Base-by-base conservation (phyloP, 2,888 invertebrate genomes). In the Amphipyra tragopoginis region DNA sequence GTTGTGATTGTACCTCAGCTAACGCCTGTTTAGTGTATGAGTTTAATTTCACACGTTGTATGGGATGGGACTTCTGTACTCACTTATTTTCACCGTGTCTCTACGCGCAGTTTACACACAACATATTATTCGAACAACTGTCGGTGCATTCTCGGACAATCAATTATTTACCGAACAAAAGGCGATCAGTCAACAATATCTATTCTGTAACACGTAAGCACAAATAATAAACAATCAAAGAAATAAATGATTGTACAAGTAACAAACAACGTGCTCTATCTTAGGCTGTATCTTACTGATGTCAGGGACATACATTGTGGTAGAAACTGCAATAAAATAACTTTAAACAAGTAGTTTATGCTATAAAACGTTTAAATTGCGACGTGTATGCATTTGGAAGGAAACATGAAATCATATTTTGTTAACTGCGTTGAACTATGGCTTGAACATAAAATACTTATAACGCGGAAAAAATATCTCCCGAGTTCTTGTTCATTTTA, bases 91-190 rank as follows among this genome's bases (percentile, higher is more conserved):
- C 15, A n/a, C 34, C 29, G 39, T 29, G 5, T 33, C 29, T 29
- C 15, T 29, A 14, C n/a, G 45, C 33, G 44, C 21, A 15, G 14
- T 26, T 15, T 34, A 13, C 33, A 58, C 48, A 59, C 62, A 34
- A 48, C 15, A 50, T 36, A 45, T 33, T 14, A 45, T 33, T 14
- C 39, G 15, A 53, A 34, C 52, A 57, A 47, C 11, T 50, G 48
- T 49, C 50, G 15, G 56, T 29, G 47, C 50, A 52, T 63, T 51
- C 55, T 44, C 42, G 38, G 33, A 50, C 54, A 64, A 59, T 64
- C 53, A 72, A 71, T 65, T 67, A 70, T 57, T 67, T 67, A 8
- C 13, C 9, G 48, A 72, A 80, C 75, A 77, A 80, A 73, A 75
- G 67, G 51, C 50, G 47, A 72, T 60, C 47, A 51, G 45, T 67